These are phyloP conservation scores for Psettodes erumei DNA, from an alignment of 2,113 vertebrate species.

Conservation along the genomic window DNA sequence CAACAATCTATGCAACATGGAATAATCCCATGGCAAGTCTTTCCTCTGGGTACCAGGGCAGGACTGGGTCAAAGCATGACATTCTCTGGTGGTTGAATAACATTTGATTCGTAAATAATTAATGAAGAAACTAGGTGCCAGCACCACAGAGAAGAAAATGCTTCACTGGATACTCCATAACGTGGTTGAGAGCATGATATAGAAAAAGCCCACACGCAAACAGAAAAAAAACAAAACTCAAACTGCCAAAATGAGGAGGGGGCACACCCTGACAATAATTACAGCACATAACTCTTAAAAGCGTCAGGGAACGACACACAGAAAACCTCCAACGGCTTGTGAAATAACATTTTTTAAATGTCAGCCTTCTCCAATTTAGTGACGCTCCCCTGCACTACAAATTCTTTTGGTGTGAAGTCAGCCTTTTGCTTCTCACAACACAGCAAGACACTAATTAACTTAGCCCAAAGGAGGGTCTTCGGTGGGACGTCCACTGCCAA, in stretches of 20 bases:
- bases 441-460: slow-evolving; percentile 3
- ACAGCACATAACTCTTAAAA: not conserved
- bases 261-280: not conserved
- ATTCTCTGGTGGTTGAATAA: not conserved
- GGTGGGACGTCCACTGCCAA: not conserved
- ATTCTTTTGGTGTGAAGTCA: slow-evolving; percentile 48
- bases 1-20: no score
- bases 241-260: not conserved
- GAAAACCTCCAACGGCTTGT: not conserved
- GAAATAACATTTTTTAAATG: slow-evolving; percentile 8
- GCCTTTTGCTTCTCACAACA: slow-evolving; percentile 1
- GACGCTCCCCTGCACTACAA: not conserved
- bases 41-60: no score
- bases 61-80: not conserved
- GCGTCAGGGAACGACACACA: not conserved
- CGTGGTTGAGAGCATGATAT: not conserved
- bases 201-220: not conserved
- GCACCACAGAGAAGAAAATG: not conserved
- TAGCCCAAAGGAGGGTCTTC: not conserved
- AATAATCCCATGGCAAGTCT: no score
- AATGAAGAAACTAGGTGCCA: not conserved
- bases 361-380: not conserved
- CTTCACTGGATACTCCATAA: not conserved
- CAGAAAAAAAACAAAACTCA: not conserved
- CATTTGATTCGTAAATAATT: not conserved